A percentile compares a stretch with the other conserved stretches of the same genome.
phyloP scores from a whole-genome alignment of 2,888 invertebrate genomes.

The Drosophila multiciliata region DNA sequence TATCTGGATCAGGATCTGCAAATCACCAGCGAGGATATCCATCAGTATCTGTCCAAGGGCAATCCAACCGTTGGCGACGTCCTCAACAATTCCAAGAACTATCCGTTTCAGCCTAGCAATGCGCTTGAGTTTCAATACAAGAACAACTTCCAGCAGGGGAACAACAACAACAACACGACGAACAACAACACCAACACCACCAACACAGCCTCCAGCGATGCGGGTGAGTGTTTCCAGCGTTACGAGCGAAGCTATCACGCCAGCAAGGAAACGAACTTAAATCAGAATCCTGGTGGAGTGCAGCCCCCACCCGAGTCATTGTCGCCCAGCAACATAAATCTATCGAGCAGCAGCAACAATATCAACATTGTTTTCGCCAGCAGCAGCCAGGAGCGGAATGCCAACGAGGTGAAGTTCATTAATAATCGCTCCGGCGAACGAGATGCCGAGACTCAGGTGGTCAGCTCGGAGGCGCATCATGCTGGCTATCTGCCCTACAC shows the following conservation, averaged over 20 bases:
- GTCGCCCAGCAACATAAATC: conserved; percentile 82
- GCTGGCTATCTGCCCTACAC: conserved; percentile 82
- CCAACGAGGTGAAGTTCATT: conserved; percentile 84
- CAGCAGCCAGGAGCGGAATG: conserved; percentile 80
- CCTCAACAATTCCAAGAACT: conserved; percentile 84
- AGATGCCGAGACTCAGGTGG: conserved; percentile 57
- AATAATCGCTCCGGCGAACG: conserved; percentile 72
- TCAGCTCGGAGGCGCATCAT: conserved; percentile 82
- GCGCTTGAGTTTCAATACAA: conserved; percentile 85
- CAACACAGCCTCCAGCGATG: conserved; percentile 73
- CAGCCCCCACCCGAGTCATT: conserved; percentile 29
- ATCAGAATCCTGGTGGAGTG: conserved; percentile 75
- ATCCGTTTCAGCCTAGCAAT: conserved; percentile 84
- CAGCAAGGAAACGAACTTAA: conserved; percentile 84
- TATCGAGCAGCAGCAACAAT: conserved; percentile 84
- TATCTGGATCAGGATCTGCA: conserved; percentile 84
- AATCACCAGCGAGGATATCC: conserved; percentile 85
- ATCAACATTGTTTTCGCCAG: conserved; percentile 84
- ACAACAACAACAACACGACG: conserved; percentile 39
- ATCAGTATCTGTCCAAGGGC: conserved; percentile 84
- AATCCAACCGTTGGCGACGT: conserved; percentile 79
- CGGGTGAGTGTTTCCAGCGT: conserved; percentile 70
- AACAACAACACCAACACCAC: conserved; percentile 71
- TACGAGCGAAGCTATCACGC: conserved; percentile 74
- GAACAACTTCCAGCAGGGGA: conserved; percentile 83